Evolutionary conservation across 1,140 invertebrate species (phyloP), one percentile per base, ranked within the genome.

Genomic region (Campoletis sonorensis): DNA sequence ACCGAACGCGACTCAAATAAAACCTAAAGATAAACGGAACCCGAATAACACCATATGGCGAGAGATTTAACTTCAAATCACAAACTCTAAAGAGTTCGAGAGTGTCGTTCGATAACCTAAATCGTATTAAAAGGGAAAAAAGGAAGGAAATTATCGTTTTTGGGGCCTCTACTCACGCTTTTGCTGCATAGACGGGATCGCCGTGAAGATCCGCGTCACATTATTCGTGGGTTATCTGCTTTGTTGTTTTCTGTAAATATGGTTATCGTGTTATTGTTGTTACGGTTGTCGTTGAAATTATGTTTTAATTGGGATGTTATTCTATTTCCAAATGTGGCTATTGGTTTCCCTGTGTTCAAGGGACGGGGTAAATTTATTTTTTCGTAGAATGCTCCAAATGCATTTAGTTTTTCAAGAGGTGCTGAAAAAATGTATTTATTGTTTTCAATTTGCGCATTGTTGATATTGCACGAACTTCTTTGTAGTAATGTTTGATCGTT

Each of bases 311-410:
- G 37, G 4, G n/a, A 0, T 4, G 37, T 27, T 11, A 26, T 68
- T 40, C n/a, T n/a, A 37, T 73, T 51, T 15, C 75, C 68, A 8
- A 73, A 1, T 1, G 37, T 5, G 26, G 71, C 79, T 0, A 82
- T 16, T 21, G 5, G 2, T 13, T 45, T 75, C n/a, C 64, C 72
- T 10, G 71, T 37, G 21, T 79, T 82, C 4, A 82, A 21, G 30
- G 80, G 61, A 51, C 67, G 72, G 1, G 73, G 82, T 0, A 79
- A 80, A 30, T 83, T 83, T 3, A 80, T 80, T 21, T 45, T 33
- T 51, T 80, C 78, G 21, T 80, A 80, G 27, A 40, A 37, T 10
- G 78, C 64, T 2, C 82, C 71, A 2, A 83, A 68, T 0, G 72
- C 15, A 26, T 83, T 83, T 1, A 80, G 72, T 64, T 80, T 80